Evolutionary conservation across 1,140 invertebrate genomes (phyloP), one percentile per base, ranked within the genome.

Genomic region (Drosophila pectinifera): DNA sequence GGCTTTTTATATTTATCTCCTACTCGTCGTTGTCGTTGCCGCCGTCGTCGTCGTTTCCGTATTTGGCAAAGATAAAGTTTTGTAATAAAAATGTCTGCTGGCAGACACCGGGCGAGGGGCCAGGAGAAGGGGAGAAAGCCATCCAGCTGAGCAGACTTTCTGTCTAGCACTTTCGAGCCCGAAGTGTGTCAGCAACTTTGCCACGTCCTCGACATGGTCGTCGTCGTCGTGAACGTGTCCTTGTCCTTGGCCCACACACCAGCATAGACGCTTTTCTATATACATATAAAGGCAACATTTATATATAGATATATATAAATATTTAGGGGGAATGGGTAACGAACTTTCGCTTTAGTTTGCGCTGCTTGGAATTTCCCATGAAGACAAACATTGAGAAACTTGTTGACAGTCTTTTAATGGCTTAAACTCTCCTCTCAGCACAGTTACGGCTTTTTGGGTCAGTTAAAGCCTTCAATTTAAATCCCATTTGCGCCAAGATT

Each of bases 31-130:
- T 42, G 48, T 51, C 31, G 48, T 34, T n/a, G n/a, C 74, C 70
- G 58, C 73, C 58, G 57, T 59, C 49, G 56, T 45, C 48, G 56
- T 74, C 73, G 79, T 73, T 80, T 73, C 80, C 70, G 75, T 89
- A 86, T 88, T 88, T 88, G 84, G 84, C 84, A 89, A 88, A 88
- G 84, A 89, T 89, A 89, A 89, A 89, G 84, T 89, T 89, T 90
- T 89, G 84, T 89, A 89, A 89, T 89, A 89, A 89, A 89, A 89
- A 89, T 89, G 80, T 89, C 84, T 88, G 84, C 69, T 77, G 61
- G 76, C 59, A 89, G 83, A 83, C 69, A 73, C 48, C 46, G 43
- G 51, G 49, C 5, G 6, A 22, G 31, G 24, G 38, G 64, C 56
- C 74, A 55, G 73, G 42, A n/a, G 20, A 10, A 7, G 26, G 22